Evolutionary conservation across 2,888 invertebrate species (phyloP).

Genomic region (Rotaria socialis): DNA sequence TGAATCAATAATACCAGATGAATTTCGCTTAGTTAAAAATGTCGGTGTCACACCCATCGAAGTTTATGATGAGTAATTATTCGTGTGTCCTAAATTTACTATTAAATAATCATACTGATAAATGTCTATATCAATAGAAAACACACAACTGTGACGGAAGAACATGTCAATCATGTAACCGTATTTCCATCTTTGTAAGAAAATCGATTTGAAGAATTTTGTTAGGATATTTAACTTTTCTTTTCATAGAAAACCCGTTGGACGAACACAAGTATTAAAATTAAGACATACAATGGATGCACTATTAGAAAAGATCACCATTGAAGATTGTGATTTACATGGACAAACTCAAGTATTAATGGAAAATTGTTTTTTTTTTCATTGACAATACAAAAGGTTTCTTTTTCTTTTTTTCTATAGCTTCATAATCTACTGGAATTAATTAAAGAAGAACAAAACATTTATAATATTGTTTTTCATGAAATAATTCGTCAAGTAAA

Average conservation of each 20-base stretch:
- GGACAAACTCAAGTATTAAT: constrained; percentile 57
- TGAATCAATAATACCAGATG: constrained; percentile 57
- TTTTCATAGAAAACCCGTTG: constrained; percentile 55
- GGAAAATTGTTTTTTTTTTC: background rate
- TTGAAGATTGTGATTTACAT: constrained; percentile 53
- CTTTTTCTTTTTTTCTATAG: constrained; percentile 49
- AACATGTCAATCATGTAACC: constrained; percentile 57
- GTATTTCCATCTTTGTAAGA: constrained; percentile 60
- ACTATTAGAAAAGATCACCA: constrained; percentile 56
- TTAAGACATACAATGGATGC: constrained; percentile 55
- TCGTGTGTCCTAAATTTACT: background rate
- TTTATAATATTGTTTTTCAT: constrained; percentile 59
- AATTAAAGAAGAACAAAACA: constrained; percentile 59
- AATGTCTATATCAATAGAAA: constrained; percentile 51
- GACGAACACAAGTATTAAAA: constrained; percentile 57
- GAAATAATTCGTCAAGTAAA: constrained; percentile 58
- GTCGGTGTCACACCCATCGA: constrained; percentile 57
- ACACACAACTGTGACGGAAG: constrained; percentile 55
- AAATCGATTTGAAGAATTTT: background rate
- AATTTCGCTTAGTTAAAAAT: constrained; percentile 59
- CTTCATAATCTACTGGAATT: constrained; percentile 58
- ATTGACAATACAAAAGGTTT: background rate
- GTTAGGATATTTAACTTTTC: background rate
- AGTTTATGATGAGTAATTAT: constrained; percentile 55
- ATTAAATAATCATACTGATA: background rate